Evolutionary conservation across 1,140 invertebrate species (phyloP), one percentile per base, ranked within the genome.

Genomic region (Bombus soroeensis): DNA sequence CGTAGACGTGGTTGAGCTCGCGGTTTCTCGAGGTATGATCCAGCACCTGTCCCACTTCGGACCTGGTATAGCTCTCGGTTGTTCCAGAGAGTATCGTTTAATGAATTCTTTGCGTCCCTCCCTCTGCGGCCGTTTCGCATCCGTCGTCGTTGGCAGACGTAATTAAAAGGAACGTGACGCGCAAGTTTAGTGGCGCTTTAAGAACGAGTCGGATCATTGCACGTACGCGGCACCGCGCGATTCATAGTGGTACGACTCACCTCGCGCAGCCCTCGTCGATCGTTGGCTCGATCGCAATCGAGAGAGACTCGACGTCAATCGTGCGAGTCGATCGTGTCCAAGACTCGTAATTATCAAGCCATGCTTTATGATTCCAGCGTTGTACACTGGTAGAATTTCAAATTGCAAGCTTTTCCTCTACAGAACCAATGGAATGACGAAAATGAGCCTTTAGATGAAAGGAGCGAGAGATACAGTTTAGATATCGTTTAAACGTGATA

Each of bases 91-190:
- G 84, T 79, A 88, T 90, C 78, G 66, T 91, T 78, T 87, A 83
- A 87, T 84, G 75, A 83, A 85, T 84, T 90, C 74, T 76, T 79
- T 64, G 32, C 68, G 70, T 72, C 62, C n/a, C 41, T 70, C n/a
- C 34, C 76, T 47, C n/a, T n/a, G 34, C 75, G 37, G 53, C 22
- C 73, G 81, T 86, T 88, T 78, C 83, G 83, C 79, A 64, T 86
- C 77, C 71, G 70, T 76, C 88, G 85, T 87, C 72, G 72, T 71
- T 87, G 89, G 81, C 86, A 86, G 79, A 83, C 76, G 89, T 83
- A 86, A 88, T 85, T 83, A 82, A 90, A 90, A 88, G 86, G 66
- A 83, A 90, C 86, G 88, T 85, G 86, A 89, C 75, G 83, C 18
- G 87, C 83, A 86, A 90, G 82, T 71, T 81, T 89, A 86, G 68